Conservation (phyloP, 2,113 vertebrate species). For the Neoarius graeffei region DNA sequence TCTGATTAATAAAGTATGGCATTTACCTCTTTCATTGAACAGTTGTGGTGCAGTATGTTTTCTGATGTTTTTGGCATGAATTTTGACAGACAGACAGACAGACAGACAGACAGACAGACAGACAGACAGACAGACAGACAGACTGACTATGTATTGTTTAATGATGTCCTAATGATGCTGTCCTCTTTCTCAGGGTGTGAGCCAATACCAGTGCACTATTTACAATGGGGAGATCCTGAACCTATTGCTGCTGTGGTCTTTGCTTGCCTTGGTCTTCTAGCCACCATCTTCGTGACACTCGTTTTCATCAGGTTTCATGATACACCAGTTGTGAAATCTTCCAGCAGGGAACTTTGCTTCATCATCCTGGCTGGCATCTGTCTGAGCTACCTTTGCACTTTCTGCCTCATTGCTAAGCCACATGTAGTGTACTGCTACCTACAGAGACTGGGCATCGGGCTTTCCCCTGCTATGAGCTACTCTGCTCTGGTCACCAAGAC, state of each 20-base stretch:
- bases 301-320: conserved; percentile 95
- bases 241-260: conserved; percentile 96
- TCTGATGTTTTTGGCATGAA: background rate
- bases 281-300: conserved; percentile 91
- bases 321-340: conserved; percentile 97
- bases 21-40: conserved; percentile 12
- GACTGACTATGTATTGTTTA: too few species aligned
- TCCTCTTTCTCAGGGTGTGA: conserved; percentile 82
- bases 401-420: conserved; percentile 94
- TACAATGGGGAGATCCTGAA: conserved; percentile 95
- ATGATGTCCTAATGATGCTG: background rate
- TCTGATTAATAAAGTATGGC: conserved; percentile 25
- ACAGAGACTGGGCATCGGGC: conserved; percentile 91
- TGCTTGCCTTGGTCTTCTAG: conserved; percentile 89
- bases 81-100: background rate
- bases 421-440: conserved; percentile 93
- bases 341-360: conserved; percentile 96
- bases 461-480: conserved; percentile 98
- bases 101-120: too few species aligned
- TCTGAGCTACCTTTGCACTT: conserved; percentile 94
- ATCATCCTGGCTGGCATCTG: conserved; percentile 97
- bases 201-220: conserved; percentile 91
- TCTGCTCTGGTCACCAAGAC: conserved; percentile 98
- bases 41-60: background rate
- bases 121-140: too few species aligned